Conservation (phyloP, 2,888 invertebrate genomes). For the Nephrotoma guestfalica region DNA sequence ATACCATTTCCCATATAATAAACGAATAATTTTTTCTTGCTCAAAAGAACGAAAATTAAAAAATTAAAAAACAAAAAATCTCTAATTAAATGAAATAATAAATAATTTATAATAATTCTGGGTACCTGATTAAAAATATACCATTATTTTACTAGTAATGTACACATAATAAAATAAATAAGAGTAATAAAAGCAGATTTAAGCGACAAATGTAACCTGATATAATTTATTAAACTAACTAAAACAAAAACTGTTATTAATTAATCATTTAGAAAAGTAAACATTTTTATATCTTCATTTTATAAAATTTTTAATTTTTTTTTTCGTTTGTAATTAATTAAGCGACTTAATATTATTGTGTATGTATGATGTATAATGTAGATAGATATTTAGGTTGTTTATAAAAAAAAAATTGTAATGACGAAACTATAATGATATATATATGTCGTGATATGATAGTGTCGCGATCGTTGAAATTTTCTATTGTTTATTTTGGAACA, state of each 20-base stretch:
- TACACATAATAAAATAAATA: conserved; percentile 1
- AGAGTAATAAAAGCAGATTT: neutral
- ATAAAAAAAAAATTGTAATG: neutral
- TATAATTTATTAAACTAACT: neutral
- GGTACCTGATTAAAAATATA: conserved; percentile 6
- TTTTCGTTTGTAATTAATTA: neutral
- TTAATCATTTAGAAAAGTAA: neutral
- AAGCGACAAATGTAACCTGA: neutral
- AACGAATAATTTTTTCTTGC: neutral
- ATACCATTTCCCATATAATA: neutral
- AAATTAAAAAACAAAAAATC: neutral
- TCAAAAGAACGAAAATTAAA: neutral
- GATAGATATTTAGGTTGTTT: neutral
- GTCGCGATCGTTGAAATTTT: neutral
- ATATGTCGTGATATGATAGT: neutral
- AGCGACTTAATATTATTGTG: neutral
- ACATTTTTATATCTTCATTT: neutral
- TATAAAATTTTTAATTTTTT: neutral
- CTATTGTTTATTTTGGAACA: neutral
- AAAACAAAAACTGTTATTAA: neutral
- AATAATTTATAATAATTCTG: neutral
- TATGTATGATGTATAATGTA: neutral
- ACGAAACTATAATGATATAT: neutral
- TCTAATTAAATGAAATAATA: neutral
- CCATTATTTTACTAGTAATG: conserved; percentile 6